Conservation (phyloP, 2,797 vertebrate genomes). For the Enteromius radiatus region DNA sequence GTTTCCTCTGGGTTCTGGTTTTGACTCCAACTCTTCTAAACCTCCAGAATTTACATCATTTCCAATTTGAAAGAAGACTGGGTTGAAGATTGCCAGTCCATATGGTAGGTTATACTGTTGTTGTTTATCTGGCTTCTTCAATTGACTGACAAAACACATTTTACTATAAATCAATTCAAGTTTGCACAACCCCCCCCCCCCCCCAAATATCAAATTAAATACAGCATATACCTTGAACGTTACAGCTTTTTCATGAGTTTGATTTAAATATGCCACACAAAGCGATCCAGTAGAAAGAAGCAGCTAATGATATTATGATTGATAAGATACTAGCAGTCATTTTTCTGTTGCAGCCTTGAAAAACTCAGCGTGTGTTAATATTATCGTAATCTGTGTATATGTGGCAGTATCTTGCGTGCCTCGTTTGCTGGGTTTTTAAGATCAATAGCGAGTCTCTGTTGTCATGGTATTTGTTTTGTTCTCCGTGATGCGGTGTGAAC, state of each 20-base stretch:
- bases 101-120: background rate
- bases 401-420: slow-evolving; percentile 6
- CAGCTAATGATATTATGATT: background rate
- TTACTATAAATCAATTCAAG: background rate
- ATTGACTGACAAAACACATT: background rate
- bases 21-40: background rate
- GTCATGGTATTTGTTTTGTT: slow-evolving; percentile 31
- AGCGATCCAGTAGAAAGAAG: background rate
- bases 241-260: background rate
- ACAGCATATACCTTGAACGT: background rate
- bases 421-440: slow-evolving; percentile 28
- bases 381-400: background rate
- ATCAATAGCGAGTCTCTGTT: slow-evolving; percentile 11
- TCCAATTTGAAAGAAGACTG: background rate
- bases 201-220: no score
- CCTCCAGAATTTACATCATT: no score
- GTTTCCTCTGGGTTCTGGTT: background rate
- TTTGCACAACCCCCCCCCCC: no score
- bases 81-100: background rate
- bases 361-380: background rate
- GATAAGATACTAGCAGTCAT: background rate
- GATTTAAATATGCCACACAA: background rate
- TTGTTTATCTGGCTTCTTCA: background rate
- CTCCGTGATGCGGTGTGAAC: slow-evolving; percentile 23
- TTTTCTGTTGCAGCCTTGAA: background rate